These are phyloP conservation scores for Arctocebus calabarensis DNA, from an alignment of 2,797 vertebrate genomes.

Conservation along the genomic window DNA sequence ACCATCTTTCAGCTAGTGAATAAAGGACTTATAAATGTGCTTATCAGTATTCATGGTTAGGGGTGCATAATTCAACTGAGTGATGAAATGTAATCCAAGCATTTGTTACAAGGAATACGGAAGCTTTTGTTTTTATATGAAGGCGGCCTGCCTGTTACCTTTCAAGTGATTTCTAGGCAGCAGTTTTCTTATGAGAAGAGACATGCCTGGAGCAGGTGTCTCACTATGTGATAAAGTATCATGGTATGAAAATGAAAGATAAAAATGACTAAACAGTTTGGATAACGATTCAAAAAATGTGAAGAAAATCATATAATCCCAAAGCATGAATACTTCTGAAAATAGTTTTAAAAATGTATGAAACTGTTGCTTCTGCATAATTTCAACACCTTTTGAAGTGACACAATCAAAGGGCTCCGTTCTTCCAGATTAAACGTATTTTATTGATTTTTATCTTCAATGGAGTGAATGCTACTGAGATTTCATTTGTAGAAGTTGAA, in stretches of 20 bases:
- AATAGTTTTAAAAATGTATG: conserved; percentile 66
- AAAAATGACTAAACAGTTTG: conserved; percentile 29
- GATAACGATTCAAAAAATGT: conserved; percentile 35
- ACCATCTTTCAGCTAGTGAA: not conserved
- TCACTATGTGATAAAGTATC: not conserved
- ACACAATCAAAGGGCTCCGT: conserved; percentile 68
- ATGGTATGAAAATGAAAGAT: not conserved
- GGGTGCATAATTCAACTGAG: not conserved
- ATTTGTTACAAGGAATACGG: not conserved
- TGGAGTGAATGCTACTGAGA: conserved; percentile 65
- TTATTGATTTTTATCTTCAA: conserved; percentile 80
- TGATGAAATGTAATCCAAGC: not conserved
- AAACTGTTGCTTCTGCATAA: conserved; percentile 69
- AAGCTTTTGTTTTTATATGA: not conserved
- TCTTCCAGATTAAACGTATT: conserved; percentile 71
- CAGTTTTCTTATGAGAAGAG: not conserved
- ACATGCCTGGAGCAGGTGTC: not conserved
- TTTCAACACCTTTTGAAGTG: conserved; percentile 77
- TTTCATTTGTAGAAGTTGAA: conserved; percentile 70
- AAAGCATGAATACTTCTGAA: conserved; percentile 60
- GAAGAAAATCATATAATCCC: conserved; percentile 53
- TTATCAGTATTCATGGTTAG: not conserved
- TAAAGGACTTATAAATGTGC: not conserved
- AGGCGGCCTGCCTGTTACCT: not conserved
- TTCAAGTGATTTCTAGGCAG: conserved; percentile 12